Percentiles rank a stretch among this genome's conserved stretches.
Conservation (phyloP, 2,797 vertebrate species). For the Tinamus major region DNA sequence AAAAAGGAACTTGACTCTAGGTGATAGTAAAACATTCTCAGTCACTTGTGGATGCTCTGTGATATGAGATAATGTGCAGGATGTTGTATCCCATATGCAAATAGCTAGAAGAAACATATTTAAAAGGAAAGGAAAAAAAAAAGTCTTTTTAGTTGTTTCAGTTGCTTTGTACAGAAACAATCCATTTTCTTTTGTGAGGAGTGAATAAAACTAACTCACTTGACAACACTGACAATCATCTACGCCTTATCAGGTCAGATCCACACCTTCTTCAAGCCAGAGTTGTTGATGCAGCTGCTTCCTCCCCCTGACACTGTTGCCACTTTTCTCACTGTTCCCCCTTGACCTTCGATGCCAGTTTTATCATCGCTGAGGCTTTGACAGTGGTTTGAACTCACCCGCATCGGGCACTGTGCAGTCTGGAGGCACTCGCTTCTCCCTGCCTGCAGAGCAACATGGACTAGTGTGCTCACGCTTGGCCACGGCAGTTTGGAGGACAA, state of each 20-base stretch:
- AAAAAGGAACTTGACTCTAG: not conserved
- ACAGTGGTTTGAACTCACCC: not conserved
- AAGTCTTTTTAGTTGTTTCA: not conserved
- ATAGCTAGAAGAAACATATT: not conserved
- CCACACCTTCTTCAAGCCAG: not conserved
- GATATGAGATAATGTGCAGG: fast-evolving
- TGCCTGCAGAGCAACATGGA: not conserved
- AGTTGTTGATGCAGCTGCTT: not conserved
- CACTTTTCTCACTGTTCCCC: not conserved
- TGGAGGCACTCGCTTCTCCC: not conserved
- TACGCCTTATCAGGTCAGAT: not conserved
- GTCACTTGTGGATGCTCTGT: fast-evolving
- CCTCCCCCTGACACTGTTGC: not conserved
- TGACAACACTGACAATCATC: not conserved
- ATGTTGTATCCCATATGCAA: not conserved
- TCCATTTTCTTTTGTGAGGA: not conserved
- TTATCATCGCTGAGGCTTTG: not conserved
- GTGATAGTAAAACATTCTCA: not conserved
- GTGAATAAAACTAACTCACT: not conserved
- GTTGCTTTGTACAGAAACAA: not conserved
- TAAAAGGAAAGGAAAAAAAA: not conserved
- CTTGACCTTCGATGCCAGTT: not conserved
- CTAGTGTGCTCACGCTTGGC: fast-evolving
- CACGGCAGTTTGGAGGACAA: not conserved
- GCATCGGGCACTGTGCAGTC: not conserved